A percentile compares a stretch with the other conserved stretches of the same genome.
Conservation (phyloP, 2,113 vertebrate genomes). For the Orthonyx spaldingii region DNA sequence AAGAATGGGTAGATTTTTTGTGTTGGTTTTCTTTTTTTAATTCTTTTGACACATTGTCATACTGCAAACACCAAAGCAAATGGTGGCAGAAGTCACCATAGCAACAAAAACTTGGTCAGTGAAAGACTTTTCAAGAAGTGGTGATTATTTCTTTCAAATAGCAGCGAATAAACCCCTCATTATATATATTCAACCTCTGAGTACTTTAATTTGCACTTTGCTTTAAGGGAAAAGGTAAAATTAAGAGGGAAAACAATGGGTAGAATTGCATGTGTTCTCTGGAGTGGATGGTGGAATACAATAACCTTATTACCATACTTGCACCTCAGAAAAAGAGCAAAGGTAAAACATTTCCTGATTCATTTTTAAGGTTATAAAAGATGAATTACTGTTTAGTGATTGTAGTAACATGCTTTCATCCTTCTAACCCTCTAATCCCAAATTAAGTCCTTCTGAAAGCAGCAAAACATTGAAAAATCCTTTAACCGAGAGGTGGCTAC, state of each 20-base stretch:
- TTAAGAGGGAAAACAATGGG: background rate
- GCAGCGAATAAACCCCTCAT: background rate
- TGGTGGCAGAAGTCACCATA: conserved; percentile 8
- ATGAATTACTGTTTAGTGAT: background rate
- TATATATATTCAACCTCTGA: background rate
- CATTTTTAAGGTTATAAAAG: background rate
- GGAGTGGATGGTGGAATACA: background rate
- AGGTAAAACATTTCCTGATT: background rate
- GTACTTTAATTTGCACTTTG: background rate
- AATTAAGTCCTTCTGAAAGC: background rate
- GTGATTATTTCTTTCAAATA: conserved; percentile 16
- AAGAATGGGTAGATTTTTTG: background rate
- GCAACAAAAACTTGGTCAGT: conserved; percentile 44
- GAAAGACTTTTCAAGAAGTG: conserved; percentile 7
- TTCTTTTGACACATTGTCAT: background rate
- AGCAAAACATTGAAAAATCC: background rate
- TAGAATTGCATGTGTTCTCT: background rate
- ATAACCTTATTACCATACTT: background rate
- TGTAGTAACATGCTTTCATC: background rate
- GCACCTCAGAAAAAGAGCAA: background rate
- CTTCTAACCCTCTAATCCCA: background rate
- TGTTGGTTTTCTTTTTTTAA: background rate
- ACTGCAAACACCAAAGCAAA: conserved; percentile 15
- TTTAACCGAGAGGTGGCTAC: background rate
- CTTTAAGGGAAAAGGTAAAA: background rate